A percentile compares a stretch with the other conserved stretches of the same genome.
Evolutionary conservation across 2,888 invertebrate genomes (phyloP).

Genomic region (Cephus spinipes): DNA sequence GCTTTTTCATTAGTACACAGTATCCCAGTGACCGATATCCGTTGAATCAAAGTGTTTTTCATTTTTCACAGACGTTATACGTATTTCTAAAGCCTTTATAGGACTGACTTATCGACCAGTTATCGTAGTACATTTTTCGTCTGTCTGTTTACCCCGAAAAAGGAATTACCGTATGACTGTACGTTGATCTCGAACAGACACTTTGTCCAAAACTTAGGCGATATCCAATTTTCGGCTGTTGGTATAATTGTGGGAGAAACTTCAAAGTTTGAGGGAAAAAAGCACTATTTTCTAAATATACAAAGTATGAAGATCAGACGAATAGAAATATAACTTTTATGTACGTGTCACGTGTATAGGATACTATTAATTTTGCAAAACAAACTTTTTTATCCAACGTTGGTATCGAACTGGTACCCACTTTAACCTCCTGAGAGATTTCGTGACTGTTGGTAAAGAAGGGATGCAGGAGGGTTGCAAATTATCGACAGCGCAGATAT

Average conservation of each 20-base stretch:
- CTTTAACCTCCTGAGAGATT: background rate
- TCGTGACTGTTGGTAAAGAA: constrained; percentile 16
- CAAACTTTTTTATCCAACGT: background rate
- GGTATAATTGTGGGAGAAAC: background rate
- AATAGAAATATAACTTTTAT: background rate
- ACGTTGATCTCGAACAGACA: background rate
- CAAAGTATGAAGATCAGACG: background rate
- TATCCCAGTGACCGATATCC: background rate
- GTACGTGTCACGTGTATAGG: background rate
- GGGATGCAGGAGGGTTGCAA: constrained; percentile 1
- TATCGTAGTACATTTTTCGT: background rate
- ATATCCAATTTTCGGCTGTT: background rate
- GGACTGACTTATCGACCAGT: background rate
- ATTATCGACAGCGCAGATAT: constrained; percentile 2
- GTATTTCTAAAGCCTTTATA: background rate
- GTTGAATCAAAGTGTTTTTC: background rate
- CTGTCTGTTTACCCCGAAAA: background rate
- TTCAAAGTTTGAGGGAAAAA: background rate
- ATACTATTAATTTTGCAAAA: background rate
- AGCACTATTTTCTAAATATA: background rate
- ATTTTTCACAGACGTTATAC: background rate
- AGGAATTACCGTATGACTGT: background rate
- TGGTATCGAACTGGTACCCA: background rate
- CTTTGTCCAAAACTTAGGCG: background rate
- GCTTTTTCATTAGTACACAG: background rate